Percentiles rank a stretch among this genome's conserved stretches.
Evolutionary conservation across 1,140 invertebrate genomes (phyloP).

Genomic region (Leucophenga varia): DNA sequence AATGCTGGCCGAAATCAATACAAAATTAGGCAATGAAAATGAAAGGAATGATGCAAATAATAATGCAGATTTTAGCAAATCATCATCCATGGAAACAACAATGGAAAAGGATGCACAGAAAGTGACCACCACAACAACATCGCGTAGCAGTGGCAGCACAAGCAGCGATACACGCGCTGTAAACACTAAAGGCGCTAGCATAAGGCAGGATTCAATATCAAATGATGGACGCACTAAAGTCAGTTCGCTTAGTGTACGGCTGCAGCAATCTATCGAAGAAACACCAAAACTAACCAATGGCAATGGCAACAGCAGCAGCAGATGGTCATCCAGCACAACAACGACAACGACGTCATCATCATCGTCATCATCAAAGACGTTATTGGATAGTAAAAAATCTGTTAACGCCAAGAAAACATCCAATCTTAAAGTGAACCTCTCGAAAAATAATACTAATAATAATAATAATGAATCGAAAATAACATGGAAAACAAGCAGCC

Average conservation of each 20-base stretch:
- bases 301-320: slow-evolving; percentile 5
- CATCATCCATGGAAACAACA: slow-evolving; percentile 14
- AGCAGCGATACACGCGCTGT: slow-evolving; percentile 17
- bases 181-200: slow-evolving; percentile 18
- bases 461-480: slow-evolving; percentile 17
- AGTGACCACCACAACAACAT: slow-evolving; percentile 22
- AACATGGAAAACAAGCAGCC: not conserved
- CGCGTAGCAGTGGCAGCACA: slow-evolving; percentile 18
- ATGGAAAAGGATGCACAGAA: slow-evolving; percentile 15
- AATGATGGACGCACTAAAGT: slow-evolving; percentile 29
- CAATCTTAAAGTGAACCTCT: no score
- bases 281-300: slow-evolving; percentile 46
- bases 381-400: no score
- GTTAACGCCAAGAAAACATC: slow-evolving; percentile 30
- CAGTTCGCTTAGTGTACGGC: slow-evolving; percentile 37
- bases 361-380: no score
- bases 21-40: slow-evolving; percentile 62
- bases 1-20: slow-evolving; percentile 68
- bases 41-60: slow-evolving; percentile 14
- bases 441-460: slow-evolving; percentile 52
- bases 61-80: slow-evolving; percentile 10
- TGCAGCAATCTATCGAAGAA: slow-evolving; percentile 53
- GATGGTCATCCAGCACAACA: slow-evolving; percentile 12
- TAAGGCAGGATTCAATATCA: slow-evolving; percentile 16
- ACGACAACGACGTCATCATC: no score